Evolutionary conservation across 2,797 vertebrate genomes (phyloP).

Genomic region (Staurois parvus): DNA sequence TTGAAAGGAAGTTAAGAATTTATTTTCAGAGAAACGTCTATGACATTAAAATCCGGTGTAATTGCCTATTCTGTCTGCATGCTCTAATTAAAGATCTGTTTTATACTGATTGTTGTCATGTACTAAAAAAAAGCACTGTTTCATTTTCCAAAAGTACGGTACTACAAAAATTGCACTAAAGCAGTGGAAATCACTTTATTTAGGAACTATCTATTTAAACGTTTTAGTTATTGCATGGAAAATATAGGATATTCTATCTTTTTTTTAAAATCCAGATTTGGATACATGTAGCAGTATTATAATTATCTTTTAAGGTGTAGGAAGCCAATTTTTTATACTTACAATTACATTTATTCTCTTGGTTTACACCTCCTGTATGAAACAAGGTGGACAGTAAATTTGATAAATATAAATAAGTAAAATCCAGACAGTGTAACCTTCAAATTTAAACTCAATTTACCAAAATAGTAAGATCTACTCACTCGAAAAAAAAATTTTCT

Average conservation of each 20-base stretch:
- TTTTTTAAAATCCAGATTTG: too few relatives aligned
- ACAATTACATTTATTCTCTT: too few relatives aligned
- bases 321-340: too few relatives aligned
- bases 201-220: background rate
- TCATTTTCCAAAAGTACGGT: constrained; percentile 17
- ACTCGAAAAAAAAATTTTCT: too few relatives aligned
- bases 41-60: constrained; percentile 64
- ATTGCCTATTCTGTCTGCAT: constrained; percentile 62
- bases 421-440: too few relatives aligned
- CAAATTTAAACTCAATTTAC: too few relatives aligned
- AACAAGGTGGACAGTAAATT: too few relatives aligned
- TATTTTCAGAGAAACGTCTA: constrained; percentile 62
- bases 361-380: too few relatives aligned
- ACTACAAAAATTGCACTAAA: background rate
- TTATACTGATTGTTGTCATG: constrained; percentile 65
- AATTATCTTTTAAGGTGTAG: too few relatives aligned
- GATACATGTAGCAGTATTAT: too few relatives aligned
- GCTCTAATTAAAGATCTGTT: constrained; percentile 67
- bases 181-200: background rate
- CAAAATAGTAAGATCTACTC: too few relatives aligned
- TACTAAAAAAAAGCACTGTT: constrained; percentile 33
- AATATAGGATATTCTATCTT: background rate
- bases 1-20: constrained; percentile 24
- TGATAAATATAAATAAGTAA: too few relatives aligned
- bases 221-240: background rate